Base-by-base conservation (phyloP, 1,140 invertebrate genomes). In the Dendroctonus valens region DNA sequence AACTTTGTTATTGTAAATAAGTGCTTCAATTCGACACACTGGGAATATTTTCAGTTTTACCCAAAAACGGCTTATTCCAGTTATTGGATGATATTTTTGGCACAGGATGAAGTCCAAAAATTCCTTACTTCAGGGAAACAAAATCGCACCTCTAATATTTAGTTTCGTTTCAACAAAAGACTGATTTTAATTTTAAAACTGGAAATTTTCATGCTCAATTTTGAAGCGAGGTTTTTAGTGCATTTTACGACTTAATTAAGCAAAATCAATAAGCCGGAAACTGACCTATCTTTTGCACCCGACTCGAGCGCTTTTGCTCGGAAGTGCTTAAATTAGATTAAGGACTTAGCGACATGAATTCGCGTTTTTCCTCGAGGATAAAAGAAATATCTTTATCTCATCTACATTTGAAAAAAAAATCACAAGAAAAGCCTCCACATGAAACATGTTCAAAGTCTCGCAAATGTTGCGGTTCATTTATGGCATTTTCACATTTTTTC, bases 311-410 rank as follows among this genome's bases (percentile, higher is more conserved):
- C 7, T 55, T 55, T 41, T 55, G 7, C 41, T 37, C 39, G 37
- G 38, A 55, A 9, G 15, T 11, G 53, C 14, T 39, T 55, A 41
- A 55, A 55, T 55, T 55, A 15, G 37, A 55, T 55, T 55, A 55
- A 55, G 53, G 39, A 15, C 6, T 38, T 55, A 55, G 41, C 41
- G 11, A 40, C 39, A 37, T 11, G 12, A 12, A 12, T 46, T 46
- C 12, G 44, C 9, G 44, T 26, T 26, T 26, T 26, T 26, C 26
- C 26, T 26, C 26, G 26, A 26, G 26, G 26, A 26, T 26, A 26
- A 26, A 26, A 26, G 26, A 26, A 26, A 26, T 26, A 26, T 26
- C 26, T 26, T 26, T 26, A 26, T 26, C 26, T 26, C 26, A 26
- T 1, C 26, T 26, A 26, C 26, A 26, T 26, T 1, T 26, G n/a